Base-by-base conservation (phyloP, 2,888 invertebrate species). In the Ptychoptera contaminata region DNA sequence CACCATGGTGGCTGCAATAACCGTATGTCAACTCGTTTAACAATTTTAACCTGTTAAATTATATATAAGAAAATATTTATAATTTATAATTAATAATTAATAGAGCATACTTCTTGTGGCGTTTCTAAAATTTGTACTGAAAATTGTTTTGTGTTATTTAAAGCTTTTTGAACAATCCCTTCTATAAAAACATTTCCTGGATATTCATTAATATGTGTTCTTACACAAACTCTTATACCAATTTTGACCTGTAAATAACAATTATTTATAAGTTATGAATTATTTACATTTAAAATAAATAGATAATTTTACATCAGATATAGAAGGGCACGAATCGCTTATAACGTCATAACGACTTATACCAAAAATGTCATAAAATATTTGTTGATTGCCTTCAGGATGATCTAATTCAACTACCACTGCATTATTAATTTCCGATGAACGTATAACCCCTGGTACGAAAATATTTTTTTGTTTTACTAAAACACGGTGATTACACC, bases 1-100 rank as follows among this genome's bases (percentile, higher is more conserved):
- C 84, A 87, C 96, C 97, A 97, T 0, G 96, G 97, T 12, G 94
- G 92, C 58, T 84, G 77, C 52, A 94, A 69, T 23, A 97, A 73
- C 16, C 97, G 76, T 47, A 97, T 70, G 62, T 93, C 91, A 5
- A 94, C 90, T 34, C 96, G 74, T 58, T 87, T 83, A 49, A 92
- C 87, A 56, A 82, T 56, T 50, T 59, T 60, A 16, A 56, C 48
- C 55, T 58, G 14, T 1, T 23, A 23, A 23, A 23, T 23, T 5
- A 23, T 23, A n/a, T n/a, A n/a, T 23, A 23, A 23, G 3, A 5
- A 23, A 23, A 23, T 23, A 23, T 23, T 5, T 23, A 23, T 5
- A 23, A 23, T 23, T 5, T 5, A 23, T 5, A 23, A 23, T 23
- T 5, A 5, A 23, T 23, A 23, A 23, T 5, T 23, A 5, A 23